phyloP scores from a whole-genome alignment of 2,888 invertebrate species.

The Amblyjoppa fuscipennis region DNA sequence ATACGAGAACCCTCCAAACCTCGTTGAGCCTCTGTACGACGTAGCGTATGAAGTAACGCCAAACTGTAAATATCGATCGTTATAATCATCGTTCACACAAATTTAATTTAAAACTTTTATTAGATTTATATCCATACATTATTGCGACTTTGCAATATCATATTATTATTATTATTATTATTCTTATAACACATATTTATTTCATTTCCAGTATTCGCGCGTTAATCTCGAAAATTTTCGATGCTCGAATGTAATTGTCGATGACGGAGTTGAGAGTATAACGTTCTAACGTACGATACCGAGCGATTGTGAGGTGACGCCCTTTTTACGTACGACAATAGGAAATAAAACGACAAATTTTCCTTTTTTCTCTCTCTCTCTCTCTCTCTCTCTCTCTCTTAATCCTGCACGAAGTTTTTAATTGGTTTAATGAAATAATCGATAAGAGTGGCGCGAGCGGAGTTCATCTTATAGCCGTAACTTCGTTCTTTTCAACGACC shows the following conservation, averaged over 20 bases:
- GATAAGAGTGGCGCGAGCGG: not conserved
- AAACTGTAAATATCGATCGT: conserved; percentile 68
- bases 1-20: conserved; percentile 17
- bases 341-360: conserved; percentile 27
- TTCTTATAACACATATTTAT: conserved; percentile 59
- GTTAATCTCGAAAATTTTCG: conserved; percentile 25
- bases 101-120: conserved; percentile 38
- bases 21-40: conserved; percentile 53
- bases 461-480: conserved; percentile 26
- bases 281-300: not conserved
- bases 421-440: conserved; percentile 39
- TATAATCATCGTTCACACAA: conserved; percentile 33
- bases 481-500: conserved; percentile 24
- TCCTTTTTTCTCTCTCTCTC: not conserved
- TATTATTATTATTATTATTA: conserved; percentile 39
- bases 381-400: not conserved
- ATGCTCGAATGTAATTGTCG: not conserved
- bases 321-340: not conserved
- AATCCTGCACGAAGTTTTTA: conserved; percentile 25
- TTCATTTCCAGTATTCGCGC: conserved; percentile 63
- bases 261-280: not conserved
- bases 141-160: not conserved
- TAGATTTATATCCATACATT: conserved; percentile 31
- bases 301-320: not conserved
- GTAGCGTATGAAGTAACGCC: conserved; percentile 61